Evolutionary conservation across 2,113 vertebrate species (phyloP), one percentile per base, ranked within the genome.

Genomic region (Misgurnus anguillicaudatus): DNA sequence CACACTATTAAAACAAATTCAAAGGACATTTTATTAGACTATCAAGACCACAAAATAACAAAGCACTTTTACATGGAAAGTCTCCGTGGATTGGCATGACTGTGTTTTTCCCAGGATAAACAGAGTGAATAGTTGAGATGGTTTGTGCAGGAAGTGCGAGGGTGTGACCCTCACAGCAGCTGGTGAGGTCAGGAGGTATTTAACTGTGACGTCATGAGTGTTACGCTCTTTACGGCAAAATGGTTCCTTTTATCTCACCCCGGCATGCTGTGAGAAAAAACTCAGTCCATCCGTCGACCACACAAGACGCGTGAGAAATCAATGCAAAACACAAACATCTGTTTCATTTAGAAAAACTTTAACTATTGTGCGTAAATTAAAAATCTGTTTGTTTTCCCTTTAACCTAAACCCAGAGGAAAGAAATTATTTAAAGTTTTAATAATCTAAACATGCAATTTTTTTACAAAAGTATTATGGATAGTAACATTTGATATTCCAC

Each of bases 181-280:
- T 86, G 82, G 77, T 66, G 79, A 82, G 90, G 90, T 92, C 93
- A 85, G 1, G 0, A 69, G 71, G 70, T 0, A 9, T 88, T 88
- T 81, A 83, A 84, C 87, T 16, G 42, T 93, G 92, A 94, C 91
- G 91, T 95, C 83, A 92, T 88, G 87, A 91, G 92, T 94, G 92
- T 89, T 85, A 79, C 45, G 82, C 82, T 87, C 88, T 89, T 89
- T 86, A 81, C 81, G 87, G 87, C 86, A 73, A 79, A 88, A 2
- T 19, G 83, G 84, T 91, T 92, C 86, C 91, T 91, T 87, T 89
- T 81, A 75, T 91, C 58, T 83, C 83, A 86, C 66, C n/a, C 58
- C 53, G 38, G 36, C 36, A 36, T 72, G 51, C 69, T 84, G 36
- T 31, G 63, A 69, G n/a, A n/a, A n/a, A n/a, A n/a, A n/a, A n/a